These are phyloP conservation scores for Hoplostethus mediterraneus DNA, from an alignment of 2,797 vertebrate species.

Conservation along the genomic window DNA sequence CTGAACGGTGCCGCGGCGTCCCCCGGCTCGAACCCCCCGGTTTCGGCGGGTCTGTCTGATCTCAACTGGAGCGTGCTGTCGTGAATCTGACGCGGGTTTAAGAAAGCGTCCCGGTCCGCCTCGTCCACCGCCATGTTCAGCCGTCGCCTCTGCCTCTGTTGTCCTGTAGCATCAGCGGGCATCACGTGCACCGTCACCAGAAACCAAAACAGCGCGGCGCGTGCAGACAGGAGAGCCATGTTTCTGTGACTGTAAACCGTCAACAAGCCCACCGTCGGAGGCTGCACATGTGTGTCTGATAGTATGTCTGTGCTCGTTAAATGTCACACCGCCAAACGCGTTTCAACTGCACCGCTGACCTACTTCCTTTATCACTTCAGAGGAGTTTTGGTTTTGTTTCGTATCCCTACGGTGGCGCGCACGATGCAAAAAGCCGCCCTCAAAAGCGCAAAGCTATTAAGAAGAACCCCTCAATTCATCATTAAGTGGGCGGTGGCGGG, in stretches of 20 bases:
- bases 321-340: neutral
- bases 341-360: neutral
- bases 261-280: neutral
- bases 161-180: neutral
- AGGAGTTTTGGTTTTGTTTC: neutral
- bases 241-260: constrained; percentile 24
- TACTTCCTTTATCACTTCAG: neutral
- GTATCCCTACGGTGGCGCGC: constrained; percentile 50
- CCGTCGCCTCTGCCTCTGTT: constrained; percentile 1
- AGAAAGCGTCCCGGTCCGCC: neutral
- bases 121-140: constrained; percentile 23
- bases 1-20: constrained; percentile 73
- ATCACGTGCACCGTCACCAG: constrained; percentile 30
- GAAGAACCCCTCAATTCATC: too few relatives aligned
- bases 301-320: neutral
- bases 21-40: constrained; percentile 74
- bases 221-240: constrained; percentile 48
- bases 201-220: constrained; percentile 33
- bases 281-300: neutral
- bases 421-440: neutral
- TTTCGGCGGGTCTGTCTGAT: neutral
- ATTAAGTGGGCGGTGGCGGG: too few relatives aligned
- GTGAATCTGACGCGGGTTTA: neutral
- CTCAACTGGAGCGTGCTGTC: neutral
- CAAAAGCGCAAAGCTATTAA: too few relatives aligned